Evolutionary conservation across 2,113 vertebrate genomes (phyloP).

Genomic region (Sphaerodactylus townsendi): DNA sequence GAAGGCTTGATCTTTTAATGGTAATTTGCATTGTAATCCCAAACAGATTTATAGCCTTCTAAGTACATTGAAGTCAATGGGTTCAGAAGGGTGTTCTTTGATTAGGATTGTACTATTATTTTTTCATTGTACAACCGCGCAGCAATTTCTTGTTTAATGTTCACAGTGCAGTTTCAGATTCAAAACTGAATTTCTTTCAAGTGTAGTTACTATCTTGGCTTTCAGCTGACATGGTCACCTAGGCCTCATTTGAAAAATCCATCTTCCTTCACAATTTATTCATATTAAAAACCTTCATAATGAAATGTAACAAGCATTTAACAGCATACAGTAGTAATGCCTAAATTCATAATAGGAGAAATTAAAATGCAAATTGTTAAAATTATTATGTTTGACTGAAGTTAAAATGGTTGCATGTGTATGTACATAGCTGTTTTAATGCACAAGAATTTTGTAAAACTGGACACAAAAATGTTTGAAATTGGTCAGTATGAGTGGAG

Average conservation of each 20-base stretch:
- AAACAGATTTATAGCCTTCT: too few species aligned
- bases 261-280: neutral
- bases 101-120: neutral
- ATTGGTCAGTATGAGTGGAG: neutral
- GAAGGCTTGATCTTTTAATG: neutral
- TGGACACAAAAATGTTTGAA: neutral
- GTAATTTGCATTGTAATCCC: neutral
- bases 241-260: neutral
- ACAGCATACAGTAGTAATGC: neutral
- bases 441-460: neutral
- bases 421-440: accelerated
- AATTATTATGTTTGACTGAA: too few species aligned
- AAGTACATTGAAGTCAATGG: too few species aligned
- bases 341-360: accelerated
- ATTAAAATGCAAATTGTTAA: neutral
- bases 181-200: neutral
- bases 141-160: neutral
- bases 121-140: neutral
- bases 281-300: accelerated
- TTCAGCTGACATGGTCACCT: neutral
- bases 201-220: neutral
- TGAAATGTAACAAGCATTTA: neutral
- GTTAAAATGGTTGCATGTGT: accelerated
- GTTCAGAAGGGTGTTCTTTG: too few species aligned
- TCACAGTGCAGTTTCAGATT: neutral